phyloP scores from a whole-genome alignment of 2,113 vertebrate species.

The Nasalis larvatus region DNA sequence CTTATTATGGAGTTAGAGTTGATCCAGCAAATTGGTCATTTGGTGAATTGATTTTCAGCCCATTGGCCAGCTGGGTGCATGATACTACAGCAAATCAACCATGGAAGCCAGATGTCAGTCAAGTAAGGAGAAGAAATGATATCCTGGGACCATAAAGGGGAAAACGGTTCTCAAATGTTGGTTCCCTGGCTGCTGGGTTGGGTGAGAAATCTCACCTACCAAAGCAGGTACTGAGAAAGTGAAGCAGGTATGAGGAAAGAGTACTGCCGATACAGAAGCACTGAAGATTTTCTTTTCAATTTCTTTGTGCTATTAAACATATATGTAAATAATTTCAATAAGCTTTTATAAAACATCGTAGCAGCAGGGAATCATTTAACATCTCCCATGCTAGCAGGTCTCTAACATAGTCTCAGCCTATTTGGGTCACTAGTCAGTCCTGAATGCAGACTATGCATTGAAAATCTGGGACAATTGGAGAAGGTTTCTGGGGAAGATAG shows the following conservation, averaged over 20 bases:
- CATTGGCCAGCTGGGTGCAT: not conserved
- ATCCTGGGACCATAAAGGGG: not conserved
- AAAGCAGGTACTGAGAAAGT: not conserved
- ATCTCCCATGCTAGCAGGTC: not conserved
- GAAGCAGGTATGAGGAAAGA: not conserved
- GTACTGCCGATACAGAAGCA: not conserved
- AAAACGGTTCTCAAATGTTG: not conserved
- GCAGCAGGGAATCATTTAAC: not conserved
- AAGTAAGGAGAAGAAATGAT: not conserved
- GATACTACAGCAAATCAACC: not conserved
- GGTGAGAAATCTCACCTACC: not conserved
- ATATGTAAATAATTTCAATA: not conserved
- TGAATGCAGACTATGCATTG: not conserved
- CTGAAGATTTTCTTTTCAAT: not conserved
- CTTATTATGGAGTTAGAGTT: not conserved
- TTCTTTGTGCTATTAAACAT: not conserved
- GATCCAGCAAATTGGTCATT: not conserved
- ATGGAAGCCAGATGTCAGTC: not conserved
- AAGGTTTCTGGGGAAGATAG: not conserved
- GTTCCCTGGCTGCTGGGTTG: not conserved
- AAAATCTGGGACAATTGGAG: not conserved
- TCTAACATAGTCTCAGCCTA: not conserved
- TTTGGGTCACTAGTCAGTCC: not conserved
- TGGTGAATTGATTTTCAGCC: not conserved
- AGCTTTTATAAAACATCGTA: not conserved